Conservation (phyloP, 2,797 vertebrate genomes). For the Taeniopygia guttata region DNA sequence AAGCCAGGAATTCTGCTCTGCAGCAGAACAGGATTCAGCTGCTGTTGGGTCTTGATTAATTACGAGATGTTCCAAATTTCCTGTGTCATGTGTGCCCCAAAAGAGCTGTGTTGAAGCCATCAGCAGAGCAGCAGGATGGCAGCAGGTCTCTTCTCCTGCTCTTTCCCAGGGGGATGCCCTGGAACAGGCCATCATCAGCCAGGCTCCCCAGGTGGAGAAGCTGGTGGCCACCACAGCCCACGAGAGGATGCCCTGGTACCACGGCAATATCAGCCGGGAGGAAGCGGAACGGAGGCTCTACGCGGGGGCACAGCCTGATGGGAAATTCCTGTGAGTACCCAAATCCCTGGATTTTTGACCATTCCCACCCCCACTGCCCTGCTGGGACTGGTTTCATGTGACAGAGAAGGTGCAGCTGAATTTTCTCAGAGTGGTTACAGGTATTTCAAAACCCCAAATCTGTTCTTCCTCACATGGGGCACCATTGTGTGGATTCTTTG, state of each 20-base stretch:
- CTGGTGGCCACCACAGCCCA: constrained; percentile 94
- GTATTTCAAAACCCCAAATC: background rate
- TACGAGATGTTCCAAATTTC: rapidly evolving
- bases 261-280: constrained; percentile 79
- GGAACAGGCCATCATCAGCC: constrained; percentile 94
- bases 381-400: background rate
- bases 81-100: rapidly evolving
- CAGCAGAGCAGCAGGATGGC: background rate
- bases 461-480: background rate
- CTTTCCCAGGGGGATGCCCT: constrained; percentile 87
- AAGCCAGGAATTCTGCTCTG: background rate
- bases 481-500: too few relatives aligned
- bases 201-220: constrained; percentile 94
- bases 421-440: background rate
- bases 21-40: background rate
- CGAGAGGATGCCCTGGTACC: constrained; percentile 93
- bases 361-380: background rate
- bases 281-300: constrained; percentile 91
- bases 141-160: background rate
- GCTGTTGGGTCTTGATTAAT: background rate
- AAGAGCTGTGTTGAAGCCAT: background rate
- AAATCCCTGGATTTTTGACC: background rate
- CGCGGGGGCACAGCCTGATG: constrained; percentile 86
- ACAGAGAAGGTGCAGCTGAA: background rate
- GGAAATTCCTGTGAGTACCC: constrained; percentile 91